Evolutionary conservation across 2,113 vertebrate species (phyloP).

Genomic region (Antennarius striatus): DNA sequence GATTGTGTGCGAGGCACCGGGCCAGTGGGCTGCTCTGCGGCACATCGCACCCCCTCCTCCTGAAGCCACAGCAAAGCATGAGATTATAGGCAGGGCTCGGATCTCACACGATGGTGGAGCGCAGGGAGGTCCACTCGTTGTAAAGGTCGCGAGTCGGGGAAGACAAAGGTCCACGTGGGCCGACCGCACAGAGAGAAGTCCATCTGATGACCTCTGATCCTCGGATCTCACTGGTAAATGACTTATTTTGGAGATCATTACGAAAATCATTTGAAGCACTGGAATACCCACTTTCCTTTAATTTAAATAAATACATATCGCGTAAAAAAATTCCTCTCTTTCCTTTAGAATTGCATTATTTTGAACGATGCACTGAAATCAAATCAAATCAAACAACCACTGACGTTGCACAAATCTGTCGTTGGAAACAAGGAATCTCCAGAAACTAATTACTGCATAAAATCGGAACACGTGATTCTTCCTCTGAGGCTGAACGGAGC

Average conservation of each 20-base stretch:
- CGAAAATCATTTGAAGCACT: too few species aligned
- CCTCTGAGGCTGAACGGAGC: slow-evolving; percentile 27
- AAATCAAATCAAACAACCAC: too few species aligned
- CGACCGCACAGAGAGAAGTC: background rate
- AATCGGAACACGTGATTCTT: slow-evolving; percentile 12
- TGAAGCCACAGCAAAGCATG: slow-evolving; percentile 58
- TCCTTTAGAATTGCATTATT: slow-evolving; percentile 11
- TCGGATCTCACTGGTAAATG: too few species aligned
- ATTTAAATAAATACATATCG: too few species aligned
- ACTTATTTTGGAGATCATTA: too few species aligned
- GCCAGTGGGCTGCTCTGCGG: slow-evolving; percentile 42
- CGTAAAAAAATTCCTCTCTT: too few species aligned
- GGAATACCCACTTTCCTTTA: too few species aligned
- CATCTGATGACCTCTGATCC: background rate
- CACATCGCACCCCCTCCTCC: slow-evolving; percentile 35
- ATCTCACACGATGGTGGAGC: slow-evolving; percentile 66
- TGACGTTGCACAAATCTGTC: background rate
- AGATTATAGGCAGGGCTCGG: slow-evolving; percentile 60
- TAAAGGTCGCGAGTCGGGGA: slow-evolving; percentile 26
- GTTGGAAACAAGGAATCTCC: background rate
- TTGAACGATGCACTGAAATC: slow-evolving; percentile 1
- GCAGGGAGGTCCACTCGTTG: slow-evolving; percentile 17
- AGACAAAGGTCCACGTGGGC: slow-evolving; percentile 39
- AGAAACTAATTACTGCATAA: background rate
- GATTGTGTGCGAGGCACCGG: slow-evolving; percentile 45